Conservation (phyloP, 2,888 invertebrate species). For the Acrobasis repandana region DNA sequence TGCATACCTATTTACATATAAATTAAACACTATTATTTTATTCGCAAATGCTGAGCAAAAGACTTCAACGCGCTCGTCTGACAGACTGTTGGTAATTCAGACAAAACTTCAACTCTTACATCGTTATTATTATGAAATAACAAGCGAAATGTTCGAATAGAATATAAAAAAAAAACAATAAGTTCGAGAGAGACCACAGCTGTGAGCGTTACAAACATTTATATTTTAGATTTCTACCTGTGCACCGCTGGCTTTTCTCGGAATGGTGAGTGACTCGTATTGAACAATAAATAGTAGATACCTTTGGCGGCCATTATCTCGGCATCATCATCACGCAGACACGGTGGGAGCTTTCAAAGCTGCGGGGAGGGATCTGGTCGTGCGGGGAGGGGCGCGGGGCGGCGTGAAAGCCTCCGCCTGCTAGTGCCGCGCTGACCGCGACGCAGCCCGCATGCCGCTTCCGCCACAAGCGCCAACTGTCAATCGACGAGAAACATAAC, state of each 20-base stretch:
- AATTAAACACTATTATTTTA: background rate
- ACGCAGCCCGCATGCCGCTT: slow-evolving; percentile 65
- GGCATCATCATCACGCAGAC: slow-evolving; percentile 76
- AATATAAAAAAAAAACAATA: background rate
- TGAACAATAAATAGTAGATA: slow-evolving; percentile 79
- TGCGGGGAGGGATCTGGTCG: slow-evolving; percentile 58
- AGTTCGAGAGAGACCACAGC: background rate
- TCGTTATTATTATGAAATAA: background rate
- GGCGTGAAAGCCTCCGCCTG: slow-evolving; percentile 72
- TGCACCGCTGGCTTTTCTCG: slow-evolving; percentile 50
- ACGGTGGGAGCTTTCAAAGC: slow-evolving; percentile 74
- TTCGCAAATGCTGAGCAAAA: background rate
- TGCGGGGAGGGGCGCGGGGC: slow-evolving; percentile 63
- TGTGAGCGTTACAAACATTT: slow-evolving; percentile 13
- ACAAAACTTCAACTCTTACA: too few species aligned
- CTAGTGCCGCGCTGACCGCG: slow-evolving; percentile 74
- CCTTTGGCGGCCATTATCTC: slow-evolving; percentile 78
- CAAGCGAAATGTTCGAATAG: background rate
- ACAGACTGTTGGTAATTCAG: background rate
- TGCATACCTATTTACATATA: background rate
- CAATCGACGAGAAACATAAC: slow-evolving; percentile 66
- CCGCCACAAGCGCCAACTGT: slow-evolving; percentile 44
- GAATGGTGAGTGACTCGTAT: slow-evolving; percentile 64
- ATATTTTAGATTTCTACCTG: slow-evolving; percentile 41
- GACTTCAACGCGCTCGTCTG: slow-evolving; percentile 7